phyloP scores from a whole-genome alignment of 2,888 invertebrate genomes.

The Pyrocoelia pectoralis region DNA sequence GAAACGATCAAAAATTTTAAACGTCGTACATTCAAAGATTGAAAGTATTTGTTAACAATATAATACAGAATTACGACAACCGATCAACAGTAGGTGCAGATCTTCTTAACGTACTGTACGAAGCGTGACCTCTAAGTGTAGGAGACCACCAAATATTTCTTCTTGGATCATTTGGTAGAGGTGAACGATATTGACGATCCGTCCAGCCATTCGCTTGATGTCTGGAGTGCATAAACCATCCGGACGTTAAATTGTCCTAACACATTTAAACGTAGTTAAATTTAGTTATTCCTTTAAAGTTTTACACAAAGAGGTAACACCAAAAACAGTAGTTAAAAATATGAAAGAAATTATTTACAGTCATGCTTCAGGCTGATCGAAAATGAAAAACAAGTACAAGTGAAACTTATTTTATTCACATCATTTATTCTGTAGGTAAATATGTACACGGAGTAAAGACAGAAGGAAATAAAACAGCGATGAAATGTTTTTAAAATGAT shows the following conservation, averaged over 20 bases:
- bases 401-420: background rate
- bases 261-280: conserved; percentile 25
- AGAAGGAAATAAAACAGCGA: conserved; percentile 1
- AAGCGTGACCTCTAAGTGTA: conserved; percentile 20
- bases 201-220: conserved; percentile 19
- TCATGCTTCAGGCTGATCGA: background rate
- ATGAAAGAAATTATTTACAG: background rate
- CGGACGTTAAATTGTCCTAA: conserved; percentile 34
- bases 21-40: too few species aligned
- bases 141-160: conserved; percentile 26
- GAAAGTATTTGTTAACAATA: background rate
- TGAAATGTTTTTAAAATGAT: background rate
- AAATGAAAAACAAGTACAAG: background rate
- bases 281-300: background rate
- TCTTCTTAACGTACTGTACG: conserved; percentile 24
- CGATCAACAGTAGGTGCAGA: conserved; percentile 26
- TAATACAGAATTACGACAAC: conserved; percentile 14
- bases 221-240: conserved; percentile 26
- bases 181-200: conserved; percentile 25
- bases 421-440: background rate
- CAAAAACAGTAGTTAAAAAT: background rate
- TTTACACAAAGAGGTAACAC: background rate
- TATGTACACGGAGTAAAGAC: background rate
- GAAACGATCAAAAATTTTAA: too few species aligned
- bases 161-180: conserved; percentile 16